These are phyloP conservation scores for Tenodera sinensis DNA, from an alignment of 2,888 invertebrate genomes.

Conservation along the genomic window DNA sequence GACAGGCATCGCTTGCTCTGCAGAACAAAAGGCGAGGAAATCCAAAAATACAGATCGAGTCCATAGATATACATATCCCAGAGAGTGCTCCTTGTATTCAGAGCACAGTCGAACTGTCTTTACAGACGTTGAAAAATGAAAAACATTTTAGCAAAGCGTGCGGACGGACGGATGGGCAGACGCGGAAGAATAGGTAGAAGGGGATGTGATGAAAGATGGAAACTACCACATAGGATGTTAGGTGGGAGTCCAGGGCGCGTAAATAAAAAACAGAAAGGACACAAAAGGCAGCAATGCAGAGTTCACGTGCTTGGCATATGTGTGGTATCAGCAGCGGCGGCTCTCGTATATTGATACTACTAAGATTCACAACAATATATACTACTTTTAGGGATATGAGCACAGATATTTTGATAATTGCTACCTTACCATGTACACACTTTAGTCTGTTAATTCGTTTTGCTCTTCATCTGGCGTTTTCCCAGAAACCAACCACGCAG, in stretches of 20 bases:
- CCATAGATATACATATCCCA: not conserved
- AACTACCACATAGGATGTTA: not conserved
- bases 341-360: not conserved
- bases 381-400: too few relatives aligned
- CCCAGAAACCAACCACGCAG: too few relatives aligned
- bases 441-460: too few relatives aligned
- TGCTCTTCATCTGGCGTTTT: too few relatives aligned
- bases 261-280: conserved; percentile 5
- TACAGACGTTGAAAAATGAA: not conserved
- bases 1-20: not conserved
- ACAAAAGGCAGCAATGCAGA: not conserved
- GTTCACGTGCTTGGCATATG: conserved; percentile 1
- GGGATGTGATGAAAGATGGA: not conserved
- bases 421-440: too few relatives aligned
- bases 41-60: not conserved
- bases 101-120: not conserved
- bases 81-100: not conserved
- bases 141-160: not conserved
- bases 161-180: not conserved
- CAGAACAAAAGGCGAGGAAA: not conserved
- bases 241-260: not conserved
- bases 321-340: not conserved
- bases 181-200: not conserved
- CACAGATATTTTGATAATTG: too few relatives aligned
- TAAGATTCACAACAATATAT: too few relatives aligned